phyloP scores from a whole-genome alignment of 2,797 vertebrate species.

The Champsocephalus gunnari region DNA sequence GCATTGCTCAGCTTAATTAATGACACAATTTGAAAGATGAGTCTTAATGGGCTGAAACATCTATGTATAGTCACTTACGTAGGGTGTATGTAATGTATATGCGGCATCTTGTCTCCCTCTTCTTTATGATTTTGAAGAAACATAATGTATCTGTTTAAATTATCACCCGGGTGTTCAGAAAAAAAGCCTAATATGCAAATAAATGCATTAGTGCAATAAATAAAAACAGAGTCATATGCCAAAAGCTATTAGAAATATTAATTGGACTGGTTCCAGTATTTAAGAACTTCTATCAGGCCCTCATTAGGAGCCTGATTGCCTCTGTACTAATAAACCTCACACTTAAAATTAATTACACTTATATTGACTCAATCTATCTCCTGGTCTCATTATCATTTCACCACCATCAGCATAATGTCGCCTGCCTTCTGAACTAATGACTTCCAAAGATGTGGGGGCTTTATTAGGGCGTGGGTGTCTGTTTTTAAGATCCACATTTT shows the following conservation, averaged over 20 bases:
- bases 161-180: slow-evolving; percentile 35
- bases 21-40: slow-evolving; percentile 70
- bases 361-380: slow-evolving; percentile 80
- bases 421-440: slow-evolving; percentile 64
- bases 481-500: neutral
- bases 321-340: slow-evolving; percentile 82
- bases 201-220: slow-evolving; percentile 58
- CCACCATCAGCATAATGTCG: slow-evolving; percentile 68
- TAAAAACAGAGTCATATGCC: slow-evolving; percentile 57
- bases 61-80: slow-evolving; percentile 60
- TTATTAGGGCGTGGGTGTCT: neutral
- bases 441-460: slow-evolving; percentile 45
- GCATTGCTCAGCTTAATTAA: slow-evolving; percentile 73
- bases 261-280: slow-evolving; percentile 69
- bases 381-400: slow-evolving; percentile 78
- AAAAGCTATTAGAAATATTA: slow-evolving; percentile 72
- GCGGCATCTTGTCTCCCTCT: slow-evolving; percentile 27
- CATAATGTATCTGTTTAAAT: slow-evolving; percentile 44
- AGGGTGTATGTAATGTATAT: slow-evolving; percentile 24
- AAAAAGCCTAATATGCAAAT: slow-evolving; percentile 58
- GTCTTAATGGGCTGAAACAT: slow-evolving; percentile 61
- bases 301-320: slow-evolving; percentile 82
- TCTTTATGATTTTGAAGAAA: slow-evolving; percentile 48
- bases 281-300: slow-evolving; percentile 72
- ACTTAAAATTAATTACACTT: slow-evolving; percentile 83